A percentile compares a stretch with the other conserved stretches of the same genome.
phyloP scores from a whole-genome alignment of 2,797 vertebrate genomes.

The Dendrocincla fuliginosa region DNA sequence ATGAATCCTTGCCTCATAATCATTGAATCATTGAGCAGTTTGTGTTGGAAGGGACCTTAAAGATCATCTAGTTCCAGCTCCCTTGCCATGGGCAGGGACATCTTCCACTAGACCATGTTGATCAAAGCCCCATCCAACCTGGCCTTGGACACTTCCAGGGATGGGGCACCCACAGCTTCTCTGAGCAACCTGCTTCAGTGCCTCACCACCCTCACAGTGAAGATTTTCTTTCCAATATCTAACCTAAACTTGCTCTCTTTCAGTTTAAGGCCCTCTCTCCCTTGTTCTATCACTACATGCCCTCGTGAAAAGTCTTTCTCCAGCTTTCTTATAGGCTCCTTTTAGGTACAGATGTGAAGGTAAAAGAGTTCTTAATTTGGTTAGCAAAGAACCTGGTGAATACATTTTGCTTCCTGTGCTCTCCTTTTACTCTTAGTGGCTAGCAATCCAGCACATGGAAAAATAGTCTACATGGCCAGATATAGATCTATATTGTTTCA shows the following conservation, averaged over 20 bases:
- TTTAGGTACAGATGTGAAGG: neutral
- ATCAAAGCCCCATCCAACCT: neutral
- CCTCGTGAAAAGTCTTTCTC: neutral
- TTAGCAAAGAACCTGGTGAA: neutral
- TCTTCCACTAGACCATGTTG: neutral
- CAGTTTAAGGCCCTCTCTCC: neutral
- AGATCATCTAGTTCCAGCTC: neutral
- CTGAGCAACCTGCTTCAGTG: neutral
- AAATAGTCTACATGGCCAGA: neutral
- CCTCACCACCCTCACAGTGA: neutral
- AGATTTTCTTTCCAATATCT: neutral
- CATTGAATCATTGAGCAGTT: accelerated
- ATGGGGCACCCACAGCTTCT: neutral
- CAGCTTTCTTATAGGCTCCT: neutral
- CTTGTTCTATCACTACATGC: too few relatives aligned
- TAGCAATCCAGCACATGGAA: neutral
- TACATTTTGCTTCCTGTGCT: neutral
- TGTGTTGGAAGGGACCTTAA: neutral
- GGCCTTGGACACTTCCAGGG: neutral
- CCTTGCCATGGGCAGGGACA: neutral
- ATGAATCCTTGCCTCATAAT: neutral
- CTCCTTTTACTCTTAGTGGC: neutral
- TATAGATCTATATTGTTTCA: neutral
- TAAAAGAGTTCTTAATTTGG: neutral
- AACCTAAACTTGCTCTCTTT: neutral